A percentile compares a stretch with the other conserved stretches of the same genome.
phyloP scores from a whole-genome alignment of 2,797 vertebrate species.

The Micromesistius poutassou region DNA sequence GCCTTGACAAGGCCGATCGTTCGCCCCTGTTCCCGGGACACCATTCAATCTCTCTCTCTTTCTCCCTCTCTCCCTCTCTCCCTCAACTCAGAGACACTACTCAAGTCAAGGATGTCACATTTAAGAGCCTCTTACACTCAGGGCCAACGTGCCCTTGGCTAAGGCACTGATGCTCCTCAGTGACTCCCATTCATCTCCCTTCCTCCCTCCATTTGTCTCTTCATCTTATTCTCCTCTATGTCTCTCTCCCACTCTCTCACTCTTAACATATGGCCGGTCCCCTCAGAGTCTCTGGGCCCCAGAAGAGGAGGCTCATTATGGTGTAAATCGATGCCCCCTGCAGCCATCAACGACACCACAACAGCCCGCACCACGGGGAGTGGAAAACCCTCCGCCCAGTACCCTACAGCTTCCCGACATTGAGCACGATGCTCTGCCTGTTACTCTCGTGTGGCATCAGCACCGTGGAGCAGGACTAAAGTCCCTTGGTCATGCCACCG shows the following conservation, averaged over 20 bases:
- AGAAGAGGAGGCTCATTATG: slow-evolving; percentile 19
- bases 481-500: slow-evolving; percentile 38
- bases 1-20: not conserved
- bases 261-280: not conserved
- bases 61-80: not conserved
- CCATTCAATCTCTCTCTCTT: not conserved
- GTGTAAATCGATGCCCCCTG: slow-evolving; percentile 32
- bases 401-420: slow-evolving; percentile 36
- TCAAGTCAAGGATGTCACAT: slow-evolving; percentile 33
- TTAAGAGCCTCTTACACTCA: slow-evolving; percentile 13
- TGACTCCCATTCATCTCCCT: not conserved
- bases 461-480: slow-evolving; percentile 16
- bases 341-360: not conserved
- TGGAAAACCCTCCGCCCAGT: slow-evolving; percentile 30
- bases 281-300: not conserved
- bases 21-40: not conserved
- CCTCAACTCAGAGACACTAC: slow-evolving; percentile 20
- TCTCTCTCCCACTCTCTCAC: not conserved
- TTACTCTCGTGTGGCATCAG: slow-evolving; percentile 33
- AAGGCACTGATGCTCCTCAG: slow-evolving; percentile 12
- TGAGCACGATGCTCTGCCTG: slow-evolving; percentile 11
- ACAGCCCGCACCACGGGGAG: slow-evolving; percentile 13
- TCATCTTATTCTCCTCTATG: not conserved
- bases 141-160: slow-evolving; percentile 27
- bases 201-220: not conserved